A percentile compares a stretch with the other conserved stretches of the same genome.
These are phyloP conservation scores for Blera fallax DNA, from an alignment of 2,888 invertebrate genomes.

Conservation along the genomic window DNA sequence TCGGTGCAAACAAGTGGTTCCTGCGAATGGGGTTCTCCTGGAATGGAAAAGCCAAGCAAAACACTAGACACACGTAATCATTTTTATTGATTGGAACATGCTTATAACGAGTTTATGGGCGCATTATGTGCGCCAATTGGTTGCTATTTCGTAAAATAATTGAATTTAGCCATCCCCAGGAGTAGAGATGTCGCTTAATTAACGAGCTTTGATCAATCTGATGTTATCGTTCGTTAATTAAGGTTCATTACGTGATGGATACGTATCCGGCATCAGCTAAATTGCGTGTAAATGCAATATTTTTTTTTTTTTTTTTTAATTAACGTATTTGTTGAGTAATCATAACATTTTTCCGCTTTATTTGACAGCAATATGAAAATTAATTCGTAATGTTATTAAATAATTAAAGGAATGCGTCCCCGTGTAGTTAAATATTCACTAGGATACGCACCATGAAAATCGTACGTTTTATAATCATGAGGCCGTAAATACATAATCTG, in stretches of 20 bases:
- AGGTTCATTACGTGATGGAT: not conserved
- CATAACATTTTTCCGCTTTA: conserved; percentile 9
- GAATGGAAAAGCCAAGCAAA: no score
- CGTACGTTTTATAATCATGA: not conserved
- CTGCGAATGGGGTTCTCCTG: no score
- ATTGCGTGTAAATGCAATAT: conserved; percentile 25
- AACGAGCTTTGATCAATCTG: conserved; percentile 43
- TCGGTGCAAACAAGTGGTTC: conserved; percentile 43
- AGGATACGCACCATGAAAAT: not conserved
- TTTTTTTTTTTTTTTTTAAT: conserved; percentile 13
- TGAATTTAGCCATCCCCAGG: conserved; percentile 19
- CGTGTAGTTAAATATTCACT: not conserved
- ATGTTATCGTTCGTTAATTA: conserved; percentile 33
- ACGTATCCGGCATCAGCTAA: not conserved
- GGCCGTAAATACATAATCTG: not conserved
- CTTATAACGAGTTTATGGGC: not conserved
- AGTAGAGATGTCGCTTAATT: conserved; percentile 32
- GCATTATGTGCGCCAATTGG: not conserved
- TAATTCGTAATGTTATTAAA: not conserved
- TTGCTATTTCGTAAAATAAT: not conserved
- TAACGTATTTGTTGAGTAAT: conserved; percentile 3
- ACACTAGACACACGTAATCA: not conserved
- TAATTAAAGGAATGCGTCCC: not conserved
- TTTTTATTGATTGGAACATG: conserved; percentile 24
- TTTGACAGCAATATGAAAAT: conserved; percentile 2